A percentile compares a stretch with the other conserved stretches of the same genome.
Conservation (phyloP, 1,140 invertebrate genomes). For the Formica exsecta region DNA sequence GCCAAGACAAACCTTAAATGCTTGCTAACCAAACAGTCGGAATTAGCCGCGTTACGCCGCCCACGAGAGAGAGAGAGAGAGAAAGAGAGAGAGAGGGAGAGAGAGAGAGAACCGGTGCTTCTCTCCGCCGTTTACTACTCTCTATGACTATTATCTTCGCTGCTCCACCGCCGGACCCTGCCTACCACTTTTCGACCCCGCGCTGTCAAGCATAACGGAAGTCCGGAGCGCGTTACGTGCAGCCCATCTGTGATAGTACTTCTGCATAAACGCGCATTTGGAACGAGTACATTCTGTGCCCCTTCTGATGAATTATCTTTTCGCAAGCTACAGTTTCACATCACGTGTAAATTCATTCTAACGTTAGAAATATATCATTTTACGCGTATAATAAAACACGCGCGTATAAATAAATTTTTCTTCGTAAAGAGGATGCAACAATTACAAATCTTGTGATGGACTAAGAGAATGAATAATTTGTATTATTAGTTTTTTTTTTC, state of each 20-base stretch:
- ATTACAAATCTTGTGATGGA: not conserved
- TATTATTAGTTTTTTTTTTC: not conserved
- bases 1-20: conserved; percentile 87
- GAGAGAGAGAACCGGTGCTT: conserved; percentile 73
- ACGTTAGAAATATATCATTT: not conserved
- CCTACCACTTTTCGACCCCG: conserved; percentile 33
- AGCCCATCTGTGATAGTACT: not conserved
- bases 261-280: not conserved
- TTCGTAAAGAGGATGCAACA: not conserved
- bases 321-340: not conserved
- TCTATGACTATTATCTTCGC: conserved; percentile 79
- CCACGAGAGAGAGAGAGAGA: conserved; percentile 70
- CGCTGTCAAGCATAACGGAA: conserved; percentile 35
- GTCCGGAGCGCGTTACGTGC: not conserved
- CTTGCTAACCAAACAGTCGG: conserved; percentile 86
- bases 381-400: not conserved
- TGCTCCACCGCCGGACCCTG: conserved; percentile 30
- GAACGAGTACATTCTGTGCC: not conserved
- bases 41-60: conserved; percentile 85
- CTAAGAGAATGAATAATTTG: not conserved
- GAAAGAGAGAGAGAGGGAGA: not conserved
- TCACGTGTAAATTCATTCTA: not conserved
- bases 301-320: not conserved
- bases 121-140: conserved; percentile 78
- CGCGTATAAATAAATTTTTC: not conserved